Evolutionary conservation across 1,140 invertebrate genomes (phyloP), one percentile per base, ranked within the genome.

Genomic region (Centruroides sculpturatus): DNA sequence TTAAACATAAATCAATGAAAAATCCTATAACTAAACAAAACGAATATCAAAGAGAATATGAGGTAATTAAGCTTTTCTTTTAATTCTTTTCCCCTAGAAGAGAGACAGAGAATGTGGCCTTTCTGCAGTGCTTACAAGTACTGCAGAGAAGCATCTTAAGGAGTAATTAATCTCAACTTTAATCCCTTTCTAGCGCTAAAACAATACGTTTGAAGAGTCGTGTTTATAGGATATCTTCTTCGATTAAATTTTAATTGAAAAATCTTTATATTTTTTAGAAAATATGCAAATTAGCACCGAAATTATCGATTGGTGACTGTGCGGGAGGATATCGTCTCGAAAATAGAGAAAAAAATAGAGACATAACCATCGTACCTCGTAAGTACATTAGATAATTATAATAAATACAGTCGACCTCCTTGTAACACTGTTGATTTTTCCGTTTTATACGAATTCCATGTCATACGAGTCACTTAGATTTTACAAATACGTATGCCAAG

Each of bases 241-340:
- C 23, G 23, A 23, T 23, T 23, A 23, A 23, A 23, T 23, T 23
- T 23, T 23, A 23, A 23, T 23, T 23, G 23, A 23, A 23, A 23
- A 23, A 23, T 23, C 23, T 23, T 11, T 51, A 34, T 3, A 35
- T 49, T 57, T 63, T 59, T 11, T 68, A 92, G 79, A 84, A 92
- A 75, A 89, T 98, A 62, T 89, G 89, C 71, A 93, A 93, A 72
- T 87, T 96, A 72, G 96, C 93, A 0, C 88, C 92, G 0, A 77
- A 87, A 59, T 92, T 98, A 66, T 89, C 92, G 13, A 97, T 98
- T 64, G 95, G 95, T 34, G 95, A 98, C 72, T 98, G 95, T 73
- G 95, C 95, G 6, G 95, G 95, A n/a, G 95, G 95, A 0, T 94
- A 98, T 74, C 79, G 94, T 36, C 87, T 88, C 0, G 95, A 98